Conservation (phyloP, 2,797 vertebrate species). For the Sebastolobus alascanus region DNA sequence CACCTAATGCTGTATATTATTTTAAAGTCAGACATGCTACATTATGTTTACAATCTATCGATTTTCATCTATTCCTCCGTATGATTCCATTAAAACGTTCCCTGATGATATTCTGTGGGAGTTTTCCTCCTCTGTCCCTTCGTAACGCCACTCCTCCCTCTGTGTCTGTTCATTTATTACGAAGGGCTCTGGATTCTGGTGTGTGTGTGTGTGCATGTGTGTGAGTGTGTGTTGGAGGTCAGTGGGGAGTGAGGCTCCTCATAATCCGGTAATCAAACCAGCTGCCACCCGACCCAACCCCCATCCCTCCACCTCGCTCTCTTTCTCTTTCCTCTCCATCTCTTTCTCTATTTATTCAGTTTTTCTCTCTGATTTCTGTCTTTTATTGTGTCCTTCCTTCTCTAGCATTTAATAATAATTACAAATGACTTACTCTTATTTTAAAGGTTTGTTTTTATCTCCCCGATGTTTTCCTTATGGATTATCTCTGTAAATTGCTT, state of each 20-base stretch:
- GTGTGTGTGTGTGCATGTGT: slow-evolving; percentile 24
- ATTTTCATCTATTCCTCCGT: background rate
- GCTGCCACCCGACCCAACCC: slow-evolving; percentile 82
- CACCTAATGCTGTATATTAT: background rate
- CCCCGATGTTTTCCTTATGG: too few relatives aligned
- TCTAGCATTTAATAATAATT: background rate
- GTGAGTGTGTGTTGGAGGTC: slow-evolving; percentile 69
- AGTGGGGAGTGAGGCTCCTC: slow-evolving; percentile 80
- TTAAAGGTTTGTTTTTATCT: too few relatives aligned
- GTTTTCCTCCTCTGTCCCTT: slow-evolving; percentile 33
- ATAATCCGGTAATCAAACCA: slow-evolving; percentile 88
- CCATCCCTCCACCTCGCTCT: slow-evolving; percentile 46
- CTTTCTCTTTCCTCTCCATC: slow-evolving; percentile 23
- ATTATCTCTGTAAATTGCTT: too few relatives aligned
- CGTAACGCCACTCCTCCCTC: slow-evolving; percentile 35
- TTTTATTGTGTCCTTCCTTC: background rate
- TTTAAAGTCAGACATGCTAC: background rate
- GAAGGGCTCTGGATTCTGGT: slow-evolving; percentile 46
- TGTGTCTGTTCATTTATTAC: slow-evolving; percentile 66
- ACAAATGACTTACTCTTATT: background rate
- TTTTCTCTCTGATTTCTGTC: background rate
- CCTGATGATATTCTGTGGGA: slow-evolving; percentile 29
- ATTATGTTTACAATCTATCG: background rate
- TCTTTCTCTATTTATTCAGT: slow-evolving; percentile 6
- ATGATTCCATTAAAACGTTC: background rate